These are phyloP conservation scores for Gisinianus flammeolus DNA, from an alignment of 2,888 invertebrate species.

Conservation along the genomic window DNA sequence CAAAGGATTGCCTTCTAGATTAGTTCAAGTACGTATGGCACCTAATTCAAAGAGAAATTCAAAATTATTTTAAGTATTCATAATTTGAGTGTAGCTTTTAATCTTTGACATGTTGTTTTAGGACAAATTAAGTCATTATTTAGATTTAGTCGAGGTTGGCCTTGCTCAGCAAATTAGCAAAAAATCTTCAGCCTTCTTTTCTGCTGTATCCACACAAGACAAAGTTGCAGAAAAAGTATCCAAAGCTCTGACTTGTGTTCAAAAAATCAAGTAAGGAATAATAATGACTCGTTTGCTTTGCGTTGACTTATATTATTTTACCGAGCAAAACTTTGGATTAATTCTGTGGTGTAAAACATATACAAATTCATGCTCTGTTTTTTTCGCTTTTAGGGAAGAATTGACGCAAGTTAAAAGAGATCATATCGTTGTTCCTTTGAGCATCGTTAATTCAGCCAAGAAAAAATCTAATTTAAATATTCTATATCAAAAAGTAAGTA, in stretches of 20 bases:
- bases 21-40: constrained; percentile 48
- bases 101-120: constrained; percentile 27
- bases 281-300: not conserved
- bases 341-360: no score
- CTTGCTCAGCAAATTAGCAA: constrained; percentile 91
- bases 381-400: constrained; percentile 66
- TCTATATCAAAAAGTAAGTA: constrained; percentile 61
- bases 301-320: no score
- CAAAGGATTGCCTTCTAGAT: constrained; percentile 58
- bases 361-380: no score
- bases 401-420: constrained; percentile 78
- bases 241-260: constrained; percentile 77
- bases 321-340: no score
- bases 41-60: not conserved
- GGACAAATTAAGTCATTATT: constrained; percentile 80
- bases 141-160: constrained; percentile 93
- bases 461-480: constrained; percentile 59
- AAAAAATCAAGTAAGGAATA: constrained; percentile 60
- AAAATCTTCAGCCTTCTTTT: constrained; percentile 96
- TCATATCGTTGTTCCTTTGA: constrained; percentile 79
- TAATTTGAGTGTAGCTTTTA: not conserved
- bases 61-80: not conserved
- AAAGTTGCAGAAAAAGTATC: constrained; percentile 94
- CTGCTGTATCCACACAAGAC: constrained; percentile 98
- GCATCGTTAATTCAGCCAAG: constrained; percentile 68